Base-by-base conservation (phyloP, 2,113 vertebrate species). In the Oreochromis spilurus region DNA sequence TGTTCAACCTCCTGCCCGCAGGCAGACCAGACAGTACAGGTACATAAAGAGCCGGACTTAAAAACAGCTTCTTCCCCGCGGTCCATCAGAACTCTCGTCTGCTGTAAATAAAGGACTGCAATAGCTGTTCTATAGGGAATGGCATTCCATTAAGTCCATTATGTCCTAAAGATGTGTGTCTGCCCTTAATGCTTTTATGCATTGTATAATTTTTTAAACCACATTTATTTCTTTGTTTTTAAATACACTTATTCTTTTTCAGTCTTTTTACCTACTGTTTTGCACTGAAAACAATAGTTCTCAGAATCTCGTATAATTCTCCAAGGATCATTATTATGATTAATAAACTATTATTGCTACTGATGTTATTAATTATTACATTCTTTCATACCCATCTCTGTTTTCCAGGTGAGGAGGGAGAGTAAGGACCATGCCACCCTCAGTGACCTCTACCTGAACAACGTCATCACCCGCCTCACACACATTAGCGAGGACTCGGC, bases 401-500 rank as follows among this genome's bases (percentile, higher is more conserved):
- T 40, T 29, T 4, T 50, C 26, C 97, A 99, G 97, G 98, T 99
- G 94, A 97, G 99, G 95, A 95, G 98, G 90, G 99, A 99, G 96
- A 99, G 99, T 93, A 99, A 98, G 92, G 99, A 99, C 94, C 99
- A 99, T 17, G 98, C 98, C 29, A 99, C 98, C 0, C 36, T 99
- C 94, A 99, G 99, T 0, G 99, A 99, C 94, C 98, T 99, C 94
- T 99, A 99, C 93, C 96, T 99, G 95, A 99, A 99, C 96, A 99
- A 99, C 1, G 98, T 99, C 89, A 99, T 99, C 89, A 97, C 97
- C 87, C 96, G 98, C 21, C 98, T 99, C 96, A 98, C 98, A 80
- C 99, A 99, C 95, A 99, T 99, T 93, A 99, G 98, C 2, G 99
- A 99, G 91, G 99, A 99, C 93, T 99, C 98, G 6, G 98, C 98